Conservation (phyloP, 2,113 vertebrate species). For the Castor canadensis region DNA sequence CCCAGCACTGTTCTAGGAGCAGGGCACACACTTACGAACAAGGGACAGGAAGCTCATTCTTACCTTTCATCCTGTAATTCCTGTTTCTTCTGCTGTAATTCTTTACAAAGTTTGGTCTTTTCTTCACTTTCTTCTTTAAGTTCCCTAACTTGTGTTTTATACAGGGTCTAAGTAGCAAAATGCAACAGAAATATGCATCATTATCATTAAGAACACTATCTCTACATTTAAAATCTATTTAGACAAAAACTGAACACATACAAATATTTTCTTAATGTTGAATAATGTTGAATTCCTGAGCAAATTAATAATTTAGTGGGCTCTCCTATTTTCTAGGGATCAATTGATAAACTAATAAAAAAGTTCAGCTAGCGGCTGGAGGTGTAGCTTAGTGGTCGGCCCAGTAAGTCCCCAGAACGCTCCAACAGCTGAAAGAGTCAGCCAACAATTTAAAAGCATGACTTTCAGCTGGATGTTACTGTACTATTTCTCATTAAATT, state of each 20-base stretch:
- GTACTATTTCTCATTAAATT: not conserved
- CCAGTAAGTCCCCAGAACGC: not conserved
- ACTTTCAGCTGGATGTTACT: constrained; percentile 2
- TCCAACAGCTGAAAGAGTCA: not conserved
- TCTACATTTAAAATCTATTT: not conserved
- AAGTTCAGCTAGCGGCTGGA: not conserved
- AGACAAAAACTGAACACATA: not conserved
- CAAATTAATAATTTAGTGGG: not conserved
- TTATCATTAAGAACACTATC: not conserved
- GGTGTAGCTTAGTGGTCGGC: not conserved
- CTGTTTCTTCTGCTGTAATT: constrained; percentile 94
- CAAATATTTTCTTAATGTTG: not conserved
- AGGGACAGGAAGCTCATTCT: not conserved
- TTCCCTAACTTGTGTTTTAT: constrained; percentile 98
- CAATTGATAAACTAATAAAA: not conserved
- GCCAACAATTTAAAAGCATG: not conserved
- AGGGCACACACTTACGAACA: not conserved
- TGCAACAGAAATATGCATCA: constrained; percentile 29
- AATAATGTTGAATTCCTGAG: not conserved
- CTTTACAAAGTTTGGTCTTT: constrained; percentile 95
- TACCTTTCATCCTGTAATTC: constrained; percentile 98
- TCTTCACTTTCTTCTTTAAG: constrained; percentile 99
- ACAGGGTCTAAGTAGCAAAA: constrained; percentile 91
- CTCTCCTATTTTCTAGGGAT: not conserved
- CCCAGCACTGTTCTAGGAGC: not conserved